phyloP scores from a whole-genome alignment of 2,888 invertebrate species.

The Troglohyphantes excavatus region DNA sequence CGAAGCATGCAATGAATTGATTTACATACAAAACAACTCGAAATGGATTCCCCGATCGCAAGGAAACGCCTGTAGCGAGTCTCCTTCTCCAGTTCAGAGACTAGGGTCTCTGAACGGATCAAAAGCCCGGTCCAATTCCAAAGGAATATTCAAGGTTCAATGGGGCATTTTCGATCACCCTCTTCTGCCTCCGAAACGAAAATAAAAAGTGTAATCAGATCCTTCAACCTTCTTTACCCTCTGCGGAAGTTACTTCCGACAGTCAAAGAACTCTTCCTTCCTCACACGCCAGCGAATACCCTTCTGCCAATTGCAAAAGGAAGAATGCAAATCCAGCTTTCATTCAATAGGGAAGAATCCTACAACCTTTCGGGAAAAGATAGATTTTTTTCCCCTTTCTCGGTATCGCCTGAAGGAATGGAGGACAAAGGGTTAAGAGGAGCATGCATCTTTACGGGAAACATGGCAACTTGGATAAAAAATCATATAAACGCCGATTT shows the following conservation, averaged over 20 bases:
- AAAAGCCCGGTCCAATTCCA: background rate
- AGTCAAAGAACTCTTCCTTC: conserved; percentile 3
- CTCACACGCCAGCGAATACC: background rate
- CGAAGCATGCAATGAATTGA: background rate
- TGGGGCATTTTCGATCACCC: conserved; percentile 2
- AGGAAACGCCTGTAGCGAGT: background rate
- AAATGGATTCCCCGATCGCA: background rate
- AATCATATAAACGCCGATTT: background rate
- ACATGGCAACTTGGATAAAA: background rate
- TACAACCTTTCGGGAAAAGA: background rate
- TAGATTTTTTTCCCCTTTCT: background rate
- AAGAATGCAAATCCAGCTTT: conserved; percentile 18
- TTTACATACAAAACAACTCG: background rate
- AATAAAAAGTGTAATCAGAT: conserved; percentile 25
- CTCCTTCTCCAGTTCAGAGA: background rate
- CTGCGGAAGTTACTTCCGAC: conserved; percentile 21
- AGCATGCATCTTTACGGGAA: background rate
- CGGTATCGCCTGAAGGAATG: background rate
- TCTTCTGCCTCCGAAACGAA: conserved; percentile 6
- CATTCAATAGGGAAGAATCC: background rate
- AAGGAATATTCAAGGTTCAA: conserved; percentile 7
- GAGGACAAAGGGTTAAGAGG: background rate
- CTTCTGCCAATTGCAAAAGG: conserved; percentile 2
- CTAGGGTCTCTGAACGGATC: background rate
- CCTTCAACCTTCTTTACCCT: background rate